Conservation (phyloP, 2,888 invertebrate species). For the Dusona sp. region DNA sequence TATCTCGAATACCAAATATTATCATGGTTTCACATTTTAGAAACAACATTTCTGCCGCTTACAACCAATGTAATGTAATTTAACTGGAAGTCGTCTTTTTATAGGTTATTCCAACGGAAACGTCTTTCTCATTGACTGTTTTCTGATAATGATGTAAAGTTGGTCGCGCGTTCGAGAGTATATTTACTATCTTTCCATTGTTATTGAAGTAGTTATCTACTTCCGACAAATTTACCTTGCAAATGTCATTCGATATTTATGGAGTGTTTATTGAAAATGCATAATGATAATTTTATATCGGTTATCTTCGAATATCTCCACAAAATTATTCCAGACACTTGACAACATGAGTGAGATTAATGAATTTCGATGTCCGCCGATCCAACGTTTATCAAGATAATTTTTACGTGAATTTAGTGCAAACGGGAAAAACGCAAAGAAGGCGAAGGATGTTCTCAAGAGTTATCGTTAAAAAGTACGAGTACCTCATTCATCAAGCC, state of each 20-base stretch:
- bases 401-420: constrained; percentile 23
- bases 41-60: neutral
- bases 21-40: neutral
- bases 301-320: neutral
- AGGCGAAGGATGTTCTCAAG: constrained; percentile 19
- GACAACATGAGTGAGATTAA: neutral
- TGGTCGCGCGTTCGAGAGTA: neutral
- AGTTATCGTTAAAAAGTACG: constrained; percentile 62
- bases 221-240: neutral
- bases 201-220: neutral
- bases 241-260: neutral
- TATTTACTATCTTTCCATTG: neutral
- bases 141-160: neutral
- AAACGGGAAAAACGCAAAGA: neutral
- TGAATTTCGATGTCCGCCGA: neutral
- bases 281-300: neutral
- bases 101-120: neutral
- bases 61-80: neutral
- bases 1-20: neutral
- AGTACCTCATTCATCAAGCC: constrained; percentile 61
- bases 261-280: neutral
- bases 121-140: neutral
- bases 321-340: neutral
- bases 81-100: neutral
- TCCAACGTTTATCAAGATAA: constrained; percentile 29